These are phyloP conservation scores for Apteryx mantelli DNA, from an alignment of 2,113 vertebrate species.

Conservation along the genomic window DNA sequence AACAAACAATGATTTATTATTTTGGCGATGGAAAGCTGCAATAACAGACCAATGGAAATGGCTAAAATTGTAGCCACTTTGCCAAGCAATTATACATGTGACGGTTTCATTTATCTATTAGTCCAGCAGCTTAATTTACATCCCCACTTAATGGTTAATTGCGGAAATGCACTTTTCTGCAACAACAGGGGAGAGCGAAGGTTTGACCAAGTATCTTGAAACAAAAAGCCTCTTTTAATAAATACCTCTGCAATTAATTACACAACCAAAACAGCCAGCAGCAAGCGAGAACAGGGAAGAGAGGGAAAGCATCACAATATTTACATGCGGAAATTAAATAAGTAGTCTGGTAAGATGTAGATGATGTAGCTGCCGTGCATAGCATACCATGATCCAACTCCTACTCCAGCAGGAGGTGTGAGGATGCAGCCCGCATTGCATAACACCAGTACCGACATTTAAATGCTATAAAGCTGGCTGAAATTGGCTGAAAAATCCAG, in stretches of 20 bases:
- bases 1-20: slow-evolving; percentile 66
- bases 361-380: not conserved
- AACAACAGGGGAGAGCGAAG: not conserved
- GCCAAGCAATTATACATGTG: slow-evolving; percentile 70
- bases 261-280: slow-evolving; percentile 20
- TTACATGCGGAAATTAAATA: slow-evolving; percentile 30
- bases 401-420: not conserved
- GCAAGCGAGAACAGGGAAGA: not conserved
- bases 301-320: not conserved
- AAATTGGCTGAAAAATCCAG: not conserved
- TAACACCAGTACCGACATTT: not conserved
- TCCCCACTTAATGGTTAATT: slow-evolving; percentile 61
- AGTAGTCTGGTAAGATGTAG: not conserved
- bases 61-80: slow-evolving; percentile 68
- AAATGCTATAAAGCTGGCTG: not conserved
- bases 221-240: slow-evolving; percentile 51
- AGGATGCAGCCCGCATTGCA: not conserved
- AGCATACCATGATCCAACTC: not conserved
- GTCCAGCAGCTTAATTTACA: slow-evolving; percentile 66
- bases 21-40: slow-evolving; percentile 61
- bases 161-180: slow-evolving; percentile 48
- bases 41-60: slow-evolving; percentile 63
- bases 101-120: slow-evolving; percentile 74
- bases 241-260: slow-evolving; percentile 60
- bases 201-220: not conserved